phyloP scores from a whole-genome alignment of 2,113 vertebrate genomes.

The Etheostoma cragini region DNA sequence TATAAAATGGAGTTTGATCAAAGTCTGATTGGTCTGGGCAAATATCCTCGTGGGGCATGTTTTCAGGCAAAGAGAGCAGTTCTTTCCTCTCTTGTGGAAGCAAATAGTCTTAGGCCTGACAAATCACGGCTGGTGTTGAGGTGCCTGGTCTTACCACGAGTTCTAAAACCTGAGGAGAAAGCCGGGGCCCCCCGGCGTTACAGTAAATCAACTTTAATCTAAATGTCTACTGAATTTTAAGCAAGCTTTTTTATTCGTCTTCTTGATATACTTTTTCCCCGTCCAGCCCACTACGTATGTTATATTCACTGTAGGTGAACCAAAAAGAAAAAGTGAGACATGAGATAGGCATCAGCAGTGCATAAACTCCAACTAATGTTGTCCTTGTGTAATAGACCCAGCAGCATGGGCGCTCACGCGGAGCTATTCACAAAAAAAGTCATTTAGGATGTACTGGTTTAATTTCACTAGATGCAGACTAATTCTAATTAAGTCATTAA shows the following conservation, averaged over 20 bases:
- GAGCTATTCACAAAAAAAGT: constrained; percentile 44
- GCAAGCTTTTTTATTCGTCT: background rate
- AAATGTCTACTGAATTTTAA: constrained; percentile 49
- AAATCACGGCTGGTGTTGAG: constrained; percentile 57
- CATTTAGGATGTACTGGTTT: constrained; percentile 63
- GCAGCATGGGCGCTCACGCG: constrained; percentile 42
- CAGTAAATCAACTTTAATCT: constrained; percentile 33
- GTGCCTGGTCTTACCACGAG: constrained; percentile 34
- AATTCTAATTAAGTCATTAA: constrained; percentile 76
- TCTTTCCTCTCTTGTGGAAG: constrained; percentile 57
- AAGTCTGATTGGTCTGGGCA: constrained; percentile 77
- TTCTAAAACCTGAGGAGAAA: constrained; percentile 50
- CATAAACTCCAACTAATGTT: constrained; percentile 37
- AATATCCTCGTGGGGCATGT: constrained; percentile 72
- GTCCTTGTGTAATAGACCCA: constrained; percentile 54
- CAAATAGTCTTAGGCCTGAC: constrained; percentile 64
- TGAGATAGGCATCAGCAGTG: constrained; percentile 7
- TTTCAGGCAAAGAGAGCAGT: constrained; percentile 67
- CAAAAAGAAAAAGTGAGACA: background rate
- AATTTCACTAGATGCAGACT: constrained; percentile 73
- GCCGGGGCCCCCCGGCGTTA: constrained; percentile 5
- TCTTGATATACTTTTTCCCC: background rate
- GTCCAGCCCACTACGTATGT: background rate
- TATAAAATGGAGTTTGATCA: constrained; percentile 69
- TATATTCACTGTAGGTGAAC: constrained; percentile 9